Percentiles rank a stretch among this genome's conserved stretches.
These are phyloP conservation scores for Cardiocondyla obscurior DNA, from an alignment of 1,140 invertebrate genomes.

Conservation along the genomic window DNA sequence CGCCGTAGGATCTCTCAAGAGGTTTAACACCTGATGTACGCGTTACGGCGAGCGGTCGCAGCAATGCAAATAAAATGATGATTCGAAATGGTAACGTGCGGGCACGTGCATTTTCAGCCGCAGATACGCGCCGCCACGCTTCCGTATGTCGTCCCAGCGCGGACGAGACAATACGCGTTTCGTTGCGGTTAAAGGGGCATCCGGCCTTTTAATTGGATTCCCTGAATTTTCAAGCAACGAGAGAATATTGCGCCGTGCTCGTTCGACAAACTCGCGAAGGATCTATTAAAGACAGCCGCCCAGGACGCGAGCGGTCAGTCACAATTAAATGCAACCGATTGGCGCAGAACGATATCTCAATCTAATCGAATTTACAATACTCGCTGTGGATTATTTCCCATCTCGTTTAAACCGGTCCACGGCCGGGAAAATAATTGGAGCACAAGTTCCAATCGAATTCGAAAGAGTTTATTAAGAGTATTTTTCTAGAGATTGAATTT, in stretches of 20 bases:
- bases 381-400: background rate
- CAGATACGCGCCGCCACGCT: background rate
- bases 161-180: conserved; percentile 15
- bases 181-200: conserved; percentile 54
- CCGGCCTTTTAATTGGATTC: conserved; percentile 38
- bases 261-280: background rate
- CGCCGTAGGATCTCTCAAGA: background rate
- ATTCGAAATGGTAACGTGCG: background rate
- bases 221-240: conserved; percentile 70
- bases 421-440: background rate
- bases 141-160: background rate
- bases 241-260: conserved; percentile 50
- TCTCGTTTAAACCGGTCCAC: background rate
- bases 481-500: background rate
- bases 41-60: background rate
- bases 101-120: background rate
- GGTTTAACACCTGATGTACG: background rate
- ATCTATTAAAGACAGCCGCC: conserved; percentile 14
- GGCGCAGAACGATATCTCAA: background rate
- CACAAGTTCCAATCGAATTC: background rate
- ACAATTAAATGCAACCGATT: background rate
- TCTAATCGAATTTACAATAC: background rate
- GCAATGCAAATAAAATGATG: background rate
- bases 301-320: too few relatives aligned
- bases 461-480: background rate